Base-by-base conservation (phyloP, 2,888 invertebrate species). In the Plebejus melissa region DNA sequence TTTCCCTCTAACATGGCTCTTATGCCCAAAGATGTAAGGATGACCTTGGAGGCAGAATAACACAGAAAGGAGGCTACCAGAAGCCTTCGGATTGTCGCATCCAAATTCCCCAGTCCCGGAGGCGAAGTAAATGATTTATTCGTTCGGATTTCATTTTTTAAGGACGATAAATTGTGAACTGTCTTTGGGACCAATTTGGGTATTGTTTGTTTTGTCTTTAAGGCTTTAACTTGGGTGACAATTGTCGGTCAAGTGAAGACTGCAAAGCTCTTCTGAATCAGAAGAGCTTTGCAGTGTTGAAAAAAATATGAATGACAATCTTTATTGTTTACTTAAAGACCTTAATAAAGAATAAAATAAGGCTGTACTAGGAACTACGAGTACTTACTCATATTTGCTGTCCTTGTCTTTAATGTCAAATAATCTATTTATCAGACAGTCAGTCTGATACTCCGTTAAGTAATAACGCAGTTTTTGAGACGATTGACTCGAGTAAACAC, bases 91-190 rank as follows among this genome's bases (percentile, higher is more conserved):
- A 36, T 54, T 54, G 72, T 72, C 72, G 72, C 72, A 2, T 72
- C 71, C 54, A 50, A 72, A 50, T 76, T 78, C 75, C 69, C 75
- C 76, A 77, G 65, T 77, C 76, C 75, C 75, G 69, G 76, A 76
- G 60, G 77, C 78, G 78, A 78, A 78, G 80, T 77, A 77, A 79
- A 78, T 79, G 79, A 80, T 80, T 80, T 79, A 79, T 80, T 76
- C 77, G 75, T 41, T 76, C 69, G 76, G 77, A 70, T 71, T 75
- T 50, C 38, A 13, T 77, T 77, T 46, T 74, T 74, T 76, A 32
- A 72, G 28, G 50, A 54, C 72, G 32, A 50, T 50, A 72, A 72
- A 72, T 72, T 54, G 50, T 54, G 28, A 28, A 13, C 28, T 50
- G 72, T 71, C 72, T 54, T 72, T 65, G 36, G 13, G 54, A 50